Conservation (phyloP, 2,888 invertebrate genomes). For the Nycteola revayana region DNA sequence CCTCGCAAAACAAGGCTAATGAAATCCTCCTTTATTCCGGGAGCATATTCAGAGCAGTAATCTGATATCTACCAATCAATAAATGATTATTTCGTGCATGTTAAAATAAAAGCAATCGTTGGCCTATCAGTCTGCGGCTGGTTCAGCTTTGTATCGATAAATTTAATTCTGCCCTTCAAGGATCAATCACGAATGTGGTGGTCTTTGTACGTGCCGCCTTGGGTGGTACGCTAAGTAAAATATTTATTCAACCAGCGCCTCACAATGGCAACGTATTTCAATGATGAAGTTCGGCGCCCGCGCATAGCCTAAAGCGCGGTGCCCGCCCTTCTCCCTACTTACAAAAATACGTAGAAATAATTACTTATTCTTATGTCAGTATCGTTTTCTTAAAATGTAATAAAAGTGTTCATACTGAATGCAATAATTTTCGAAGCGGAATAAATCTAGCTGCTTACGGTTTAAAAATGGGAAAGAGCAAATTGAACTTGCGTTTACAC, state of each 20-base stretch:
- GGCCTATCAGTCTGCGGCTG: constrained; percentile 19
- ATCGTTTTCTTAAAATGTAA: too few relatives aligned
- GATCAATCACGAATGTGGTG: constrained; percentile 65
- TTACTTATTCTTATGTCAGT: constrained; percentile 1
- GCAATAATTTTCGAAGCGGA: too few relatives aligned
- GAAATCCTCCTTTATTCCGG: too few relatives aligned
- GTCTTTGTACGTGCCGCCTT: constrained; percentile 62
- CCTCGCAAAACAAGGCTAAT: too few relatives aligned
- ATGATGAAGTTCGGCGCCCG: constrained; percentile 51
- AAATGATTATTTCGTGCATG: constrained; percentile 29
- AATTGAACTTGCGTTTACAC: too few relatives aligned
- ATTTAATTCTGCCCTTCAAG: constrained; percentile 63
- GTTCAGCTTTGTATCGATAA: constrained; percentile 34
- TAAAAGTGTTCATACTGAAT: too few relatives aligned
- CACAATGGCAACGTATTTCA: constrained; percentile 78
- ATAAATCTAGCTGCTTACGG: too few relatives aligned
- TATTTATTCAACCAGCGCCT: constrained; percentile 70
- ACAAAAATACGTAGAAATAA: constrained; percentile 23
- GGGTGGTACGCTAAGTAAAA: constrained; percentile 74
- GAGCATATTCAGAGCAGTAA: constrained; percentile 2
- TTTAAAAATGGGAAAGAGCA: too few relatives aligned
- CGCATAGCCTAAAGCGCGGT: constrained; percentile 46
- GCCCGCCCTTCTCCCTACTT: constrained; percentile 30
- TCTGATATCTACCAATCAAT: constrained; percentile 26
- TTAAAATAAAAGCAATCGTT: constrained; percentile 25